These are phyloP conservation scores for Anarrhichthys ocellatus DNA, from an alignment of 2,113 vertebrate genomes.

Conservation along the genomic window DNA sequence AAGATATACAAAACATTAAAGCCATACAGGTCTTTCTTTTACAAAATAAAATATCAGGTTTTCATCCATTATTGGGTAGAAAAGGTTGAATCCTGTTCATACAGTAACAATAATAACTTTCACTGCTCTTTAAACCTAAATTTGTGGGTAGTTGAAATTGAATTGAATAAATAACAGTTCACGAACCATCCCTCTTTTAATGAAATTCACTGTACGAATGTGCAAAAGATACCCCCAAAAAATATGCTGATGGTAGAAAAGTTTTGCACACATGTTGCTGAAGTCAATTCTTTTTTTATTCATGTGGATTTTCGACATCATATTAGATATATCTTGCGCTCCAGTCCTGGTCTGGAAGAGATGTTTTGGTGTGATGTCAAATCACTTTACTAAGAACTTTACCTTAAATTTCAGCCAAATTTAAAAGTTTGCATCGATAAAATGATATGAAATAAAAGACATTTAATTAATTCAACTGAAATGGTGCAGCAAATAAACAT, in stretches of 20 bases:
- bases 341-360: neutral
- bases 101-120: neutral
- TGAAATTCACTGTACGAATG: neutral
- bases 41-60: neutral
- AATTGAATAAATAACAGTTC: neutral
- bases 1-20: neutral
- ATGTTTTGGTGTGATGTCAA: neutral
- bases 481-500: neutral
- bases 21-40: neutral
- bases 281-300: neutral
- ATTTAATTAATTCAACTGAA: neutral
- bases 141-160: neutral
- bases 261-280: neutral
- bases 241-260: neutral
- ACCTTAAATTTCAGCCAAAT: neutral
- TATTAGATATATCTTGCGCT: neutral
- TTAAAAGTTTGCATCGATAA: neutral
- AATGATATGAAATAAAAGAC: neutral
- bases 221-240: neutral
- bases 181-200: neutral
- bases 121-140: neutral
- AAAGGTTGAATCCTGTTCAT: neutral
- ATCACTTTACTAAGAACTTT: neutral
- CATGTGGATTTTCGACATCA: neutral
- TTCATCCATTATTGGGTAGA: neutral